Base-by-base conservation (phyloP, 2,888 invertebrate species). In the Lottia scabra region DNA sequence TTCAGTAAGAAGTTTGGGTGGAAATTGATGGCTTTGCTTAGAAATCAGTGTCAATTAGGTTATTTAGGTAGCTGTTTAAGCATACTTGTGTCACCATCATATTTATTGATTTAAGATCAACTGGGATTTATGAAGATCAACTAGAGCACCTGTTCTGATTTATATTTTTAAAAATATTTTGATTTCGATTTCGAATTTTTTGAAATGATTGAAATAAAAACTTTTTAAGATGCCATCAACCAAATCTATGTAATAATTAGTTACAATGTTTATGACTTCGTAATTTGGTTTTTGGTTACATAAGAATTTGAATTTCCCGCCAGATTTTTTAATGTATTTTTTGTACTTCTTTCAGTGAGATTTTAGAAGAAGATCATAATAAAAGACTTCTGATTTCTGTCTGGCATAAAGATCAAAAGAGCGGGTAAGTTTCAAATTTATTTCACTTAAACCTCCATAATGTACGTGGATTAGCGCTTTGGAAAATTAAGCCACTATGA, bases 371-470 rank as follows among this genome's bases (percentile, higher is more conserved):
- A 71, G 88, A 88, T 65, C 79, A 81, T 19, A 76, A 77, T 65
- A 88, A 88, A 68, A 75, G 88, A 45, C 71, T 88, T 15, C 78
- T 85, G 64, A 79, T 88, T 6, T 86, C 87, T 67, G 81, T 87
- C 1, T 88, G 87, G 87, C 83, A 88, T 75, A 80, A 81, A 68
- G 85, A 85, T 65, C 75, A 76, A 16, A 69, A 72, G 45, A 81
- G 80, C 67, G 82, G 83, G 87, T 85, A 81, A 79, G 77, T 78
- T 19, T 10, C 56, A 56, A 23, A 8, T 56, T 56, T 23, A 23
- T 56, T 56, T 56, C 56, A 56, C 13, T 56, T 3, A 56, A 56
- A 23, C 23, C 8, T 38, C 38, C 38, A 38, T 38, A 38, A 38
- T 38, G 38, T 38, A 38, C 38, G 38, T 38, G 38, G 38, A 38